Evolutionary conservation across 2,888 invertebrate genomes (phyloP).

Genomic region (Thecophora atra): DNA sequence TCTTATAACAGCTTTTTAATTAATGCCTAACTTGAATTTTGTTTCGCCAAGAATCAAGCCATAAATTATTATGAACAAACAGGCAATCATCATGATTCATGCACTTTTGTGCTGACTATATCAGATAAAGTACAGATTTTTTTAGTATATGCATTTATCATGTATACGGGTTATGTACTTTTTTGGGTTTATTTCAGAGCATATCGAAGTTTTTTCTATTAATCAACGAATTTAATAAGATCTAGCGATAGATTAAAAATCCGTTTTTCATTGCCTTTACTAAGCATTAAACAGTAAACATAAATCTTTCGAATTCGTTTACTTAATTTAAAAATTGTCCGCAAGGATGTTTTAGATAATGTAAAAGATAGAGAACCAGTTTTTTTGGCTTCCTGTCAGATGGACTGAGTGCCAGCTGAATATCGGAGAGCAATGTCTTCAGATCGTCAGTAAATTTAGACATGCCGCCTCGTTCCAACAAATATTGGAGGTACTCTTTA

Average conservation of each 20-base stretch:
- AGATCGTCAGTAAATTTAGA: conserved; percentile 27
- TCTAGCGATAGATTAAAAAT: too few relatives aligned
- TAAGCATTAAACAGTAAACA: conserved; percentile 38
- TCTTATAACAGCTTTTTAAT: neutral
- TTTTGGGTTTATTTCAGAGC: too few relatives aligned
- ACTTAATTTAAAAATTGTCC: conserved; percentile 44
- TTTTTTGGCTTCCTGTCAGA: conserved; percentile 34
- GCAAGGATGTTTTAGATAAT: conserved; percentile 44
- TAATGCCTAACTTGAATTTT: neutral
- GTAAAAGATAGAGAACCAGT: conserved; percentile 40
- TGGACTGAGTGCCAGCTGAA: conserved; percentile 30
- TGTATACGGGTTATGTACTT: too few relatives aligned
- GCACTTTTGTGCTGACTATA: too few relatives aligned
- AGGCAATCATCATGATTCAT: too few relatives aligned
- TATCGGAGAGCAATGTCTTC: conserved; percentile 16
- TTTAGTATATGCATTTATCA: too few relatives aligned
- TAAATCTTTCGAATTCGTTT: conserved; percentile 44
- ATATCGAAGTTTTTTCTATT: too few relatives aligned
- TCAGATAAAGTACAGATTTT: too few relatives aligned
- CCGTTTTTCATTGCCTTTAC: neutral
- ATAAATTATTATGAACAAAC: too few relatives aligned
- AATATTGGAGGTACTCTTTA: conserved; percentile 42
- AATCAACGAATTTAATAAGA: too few relatives aligned
- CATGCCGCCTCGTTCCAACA: conserved; percentile 33
- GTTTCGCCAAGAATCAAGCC: too few relatives aligned